Evolutionary conservation across 2,113 vertebrate species (phyloP), one percentile per base, ranked within the genome.

Genomic region (Eulemur rufifrons): DNA sequence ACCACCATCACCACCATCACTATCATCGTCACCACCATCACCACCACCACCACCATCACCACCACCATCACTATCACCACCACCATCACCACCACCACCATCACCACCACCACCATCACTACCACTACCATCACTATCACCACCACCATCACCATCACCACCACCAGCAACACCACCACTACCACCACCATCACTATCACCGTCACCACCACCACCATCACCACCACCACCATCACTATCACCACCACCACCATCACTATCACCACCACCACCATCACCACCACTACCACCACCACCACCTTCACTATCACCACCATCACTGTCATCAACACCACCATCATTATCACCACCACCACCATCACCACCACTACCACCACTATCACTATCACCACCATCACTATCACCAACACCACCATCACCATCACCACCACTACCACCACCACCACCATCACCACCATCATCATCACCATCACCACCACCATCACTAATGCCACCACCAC

Each of bases 251-350:
- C 3, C 25, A 8, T 6, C 25, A 42, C 6, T 47, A 45, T 15
- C 5, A 23, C 4, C 68, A 50, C 7, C 25, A 34, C 1, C 8
- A 8, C 2, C 66, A 59, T 1, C 42, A 21, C 0, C 74, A 59
- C 0, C 45, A 45, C 0, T 13, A 32, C 0, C 23, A 61, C 0
- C 25, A 18, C 0, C 37, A 56, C n/a, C n/a, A n/a, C n/a, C n/a
- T n/a, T 0, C 3, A 63, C 0, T 27, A 14, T 2, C 37, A 52
- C 1, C 1, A 80, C 0, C 42, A 39, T 1, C 6, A 37, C 0
- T n/a, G n/a, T n/a, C n/a, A n/a, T n/a, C n/a, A n/a, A n/a, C n/a
- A n/a, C n/a, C n/a, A n/a, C n/a, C n/a, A n/a, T n/a, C n/a, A n/a
- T n/a, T n/a, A n/a, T n/a, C 23, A 32, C 0, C 29, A 66, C 7